These are phyloP conservation scores for Heliangelus exortis DNA, from an alignment of 2,797 vertebrate species.

Conservation along the genomic window DNA sequence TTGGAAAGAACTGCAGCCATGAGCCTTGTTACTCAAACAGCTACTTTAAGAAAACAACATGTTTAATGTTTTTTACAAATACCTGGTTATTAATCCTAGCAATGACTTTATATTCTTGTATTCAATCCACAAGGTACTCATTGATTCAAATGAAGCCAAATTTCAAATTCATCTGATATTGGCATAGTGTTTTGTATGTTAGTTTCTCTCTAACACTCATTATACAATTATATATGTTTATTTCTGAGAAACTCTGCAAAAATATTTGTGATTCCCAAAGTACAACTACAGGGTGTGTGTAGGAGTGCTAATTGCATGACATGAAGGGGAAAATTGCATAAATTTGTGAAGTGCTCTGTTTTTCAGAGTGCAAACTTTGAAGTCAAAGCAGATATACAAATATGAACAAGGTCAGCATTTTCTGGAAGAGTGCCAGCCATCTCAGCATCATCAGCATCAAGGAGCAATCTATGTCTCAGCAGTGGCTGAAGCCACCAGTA, in stretches of 20 bases:
- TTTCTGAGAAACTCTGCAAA: conserved; percentile 59
- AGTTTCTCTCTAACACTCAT: conserved; percentile 3
- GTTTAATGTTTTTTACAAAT: background rate
- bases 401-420: background rate
- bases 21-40: background rate
- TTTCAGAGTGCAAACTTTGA: background rate
- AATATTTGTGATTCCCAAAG: conserved; percentile 63
- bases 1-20: background rate
- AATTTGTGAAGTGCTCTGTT: conserved; percentile 2
- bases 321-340: conserved; percentile 38
- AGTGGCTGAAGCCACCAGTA: background rate
- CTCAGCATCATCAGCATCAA: too few species aligned
- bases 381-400: background rate
- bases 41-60: background rate
- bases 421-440: background rate
- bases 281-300: conserved; percentile 51
- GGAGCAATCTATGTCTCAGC: background rate
- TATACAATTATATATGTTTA: conserved; percentile 29
- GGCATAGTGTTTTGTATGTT: background rate
- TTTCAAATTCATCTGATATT: background rate
- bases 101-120: conserved; percentile 20
- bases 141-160: conserved; percentile 2
- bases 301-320: conserved; percentile 56
- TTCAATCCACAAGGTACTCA: background rate
- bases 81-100: background rate